Evolutionary conservation across 2,888 invertebrate genomes (phyloP).

Genomic region (Scaptomyza flava): DNA sequence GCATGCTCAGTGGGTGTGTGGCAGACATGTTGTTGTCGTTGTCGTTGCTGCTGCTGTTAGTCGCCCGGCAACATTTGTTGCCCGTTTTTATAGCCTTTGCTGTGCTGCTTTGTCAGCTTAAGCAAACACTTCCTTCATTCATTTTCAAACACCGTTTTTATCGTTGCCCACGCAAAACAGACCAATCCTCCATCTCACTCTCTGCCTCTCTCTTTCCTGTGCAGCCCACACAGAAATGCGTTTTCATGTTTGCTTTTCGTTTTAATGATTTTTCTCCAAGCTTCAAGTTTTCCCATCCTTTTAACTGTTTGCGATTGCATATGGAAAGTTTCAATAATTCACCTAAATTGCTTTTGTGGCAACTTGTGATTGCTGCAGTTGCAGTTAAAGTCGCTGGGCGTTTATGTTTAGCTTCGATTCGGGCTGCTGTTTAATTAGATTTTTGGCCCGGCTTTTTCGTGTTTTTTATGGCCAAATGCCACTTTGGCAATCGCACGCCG

Average conservation of each 20-base stretch:
- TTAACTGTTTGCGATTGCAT: conserved; percentile 44
- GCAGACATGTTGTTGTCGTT: conserved; percentile 56
- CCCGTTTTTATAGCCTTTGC: conserved; percentile 63
- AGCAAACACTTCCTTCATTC: conserved; percentile 68
- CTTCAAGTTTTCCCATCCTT: conserved; percentile 42
- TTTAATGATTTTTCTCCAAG: conserved; percentile 56
- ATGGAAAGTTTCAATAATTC: conserved; percentile 75
- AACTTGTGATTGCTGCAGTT: conserved; percentile 38
- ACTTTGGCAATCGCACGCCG: conserved; percentile 55
- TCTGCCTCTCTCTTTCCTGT: background rate
- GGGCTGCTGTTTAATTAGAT: conserved; percentile 67
- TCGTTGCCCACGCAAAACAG: conserved; percentile 54
- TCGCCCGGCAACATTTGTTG: conserved; percentile 74
- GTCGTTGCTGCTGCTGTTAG: conserved; percentile 40
- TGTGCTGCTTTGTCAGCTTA: conserved; percentile 37
- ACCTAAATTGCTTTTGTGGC: conserved; percentile 71
- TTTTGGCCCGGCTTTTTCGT: conserved; percentile 48
- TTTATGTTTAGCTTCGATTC: conserved; percentile 44
- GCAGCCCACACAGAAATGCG: conserved; percentile 15
- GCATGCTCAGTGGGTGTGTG: conserved; percentile 57
- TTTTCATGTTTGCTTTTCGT: conserved; percentile 42
- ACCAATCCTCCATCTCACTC: conserved; percentile 24
- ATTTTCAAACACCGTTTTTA: conserved; percentile 29
- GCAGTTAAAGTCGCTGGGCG: conserved; percentile 44
- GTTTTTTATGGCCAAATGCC: conserved; percentile 60